Evolutionary conservation across 2,888 invertebrate species (phyloP).

Genomic region (Apamea sordens): DNA sequence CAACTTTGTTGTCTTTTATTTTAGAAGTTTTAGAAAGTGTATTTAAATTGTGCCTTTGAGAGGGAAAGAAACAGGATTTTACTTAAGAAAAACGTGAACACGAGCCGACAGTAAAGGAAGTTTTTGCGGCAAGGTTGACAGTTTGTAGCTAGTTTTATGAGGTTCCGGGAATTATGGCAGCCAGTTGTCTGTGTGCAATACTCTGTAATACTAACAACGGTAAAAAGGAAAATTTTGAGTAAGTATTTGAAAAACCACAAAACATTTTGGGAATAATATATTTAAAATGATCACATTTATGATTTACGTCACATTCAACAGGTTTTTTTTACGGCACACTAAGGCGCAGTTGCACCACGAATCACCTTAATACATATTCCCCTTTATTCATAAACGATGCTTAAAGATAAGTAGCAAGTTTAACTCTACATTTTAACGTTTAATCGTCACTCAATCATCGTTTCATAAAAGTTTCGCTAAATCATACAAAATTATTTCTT

Average conservation of each 20-base stretch:
- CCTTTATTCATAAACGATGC: too few relatives aligned
- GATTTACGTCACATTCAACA: neutral
- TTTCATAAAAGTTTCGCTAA: too few relatives aligned
- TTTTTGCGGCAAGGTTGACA: neutral
- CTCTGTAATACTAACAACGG: neutral
- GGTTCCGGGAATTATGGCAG: neutral
- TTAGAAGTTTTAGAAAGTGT: neutral
- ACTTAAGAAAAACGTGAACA: neutral
- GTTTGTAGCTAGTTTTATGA: slow-evolving; percentile 29
- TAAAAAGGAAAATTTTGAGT: neutral
- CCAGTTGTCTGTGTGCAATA: neutral
- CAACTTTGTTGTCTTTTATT: neutral
- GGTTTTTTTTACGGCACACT: neutral
- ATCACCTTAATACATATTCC: neutral
- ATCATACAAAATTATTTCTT: too few relatives aligned
- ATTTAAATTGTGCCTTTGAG: neutral
- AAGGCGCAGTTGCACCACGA: too few relatives aligned
- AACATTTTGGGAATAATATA: neutral
- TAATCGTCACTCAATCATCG: too few relatives aligned
- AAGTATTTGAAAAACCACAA: too few relatives aligned
- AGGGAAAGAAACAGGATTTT: neutral
- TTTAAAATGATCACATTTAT: neutral
- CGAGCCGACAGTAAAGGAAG: neutral
- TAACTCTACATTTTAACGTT: too few relatives aligned
- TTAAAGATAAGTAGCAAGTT: too few relatives aligned